A percentile compares a stretch with the other conserved stretches of the same genome.
Conservation (phyloP, 2,888 invertebrate species). For the Ctena decussata region DNA sequence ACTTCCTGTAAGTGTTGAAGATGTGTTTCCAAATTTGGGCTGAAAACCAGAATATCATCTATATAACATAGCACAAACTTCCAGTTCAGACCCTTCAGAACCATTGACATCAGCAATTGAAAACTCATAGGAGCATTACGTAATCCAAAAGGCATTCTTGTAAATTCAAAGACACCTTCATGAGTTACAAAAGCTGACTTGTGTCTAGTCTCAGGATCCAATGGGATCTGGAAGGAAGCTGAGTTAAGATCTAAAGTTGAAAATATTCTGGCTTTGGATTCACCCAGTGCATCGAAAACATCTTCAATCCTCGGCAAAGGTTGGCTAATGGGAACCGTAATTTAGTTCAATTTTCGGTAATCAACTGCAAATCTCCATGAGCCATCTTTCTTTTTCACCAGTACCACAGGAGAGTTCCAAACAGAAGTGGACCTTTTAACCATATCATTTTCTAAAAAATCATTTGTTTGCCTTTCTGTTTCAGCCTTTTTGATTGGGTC, state of each 20-base stretch:
- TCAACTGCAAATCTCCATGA: conserved; percentile 53
- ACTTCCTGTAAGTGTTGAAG: conserved; percentile 51
- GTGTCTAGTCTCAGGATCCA: conserved; percentile 50
- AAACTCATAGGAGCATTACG: conserved; percentile 54
- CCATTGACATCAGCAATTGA: conserved; percentile 53
- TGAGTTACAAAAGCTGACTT: conserved; percentile 59
- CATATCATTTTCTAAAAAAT: conserved; percentile 40
- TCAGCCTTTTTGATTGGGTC: conserved; percentile 44
- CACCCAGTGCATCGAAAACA: conserved; percentile 61
- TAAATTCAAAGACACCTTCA: conserved; percentile 52
- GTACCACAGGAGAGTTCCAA: conserved; percentile 56
- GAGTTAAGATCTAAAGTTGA: conserved; percentile 57
- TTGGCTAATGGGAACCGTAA: conserved; percentile 40
- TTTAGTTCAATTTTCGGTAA: conserved; percentile 40
- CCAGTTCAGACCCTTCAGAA: conserved; percentile 57
- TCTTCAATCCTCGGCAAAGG: conserved; percentile 58
- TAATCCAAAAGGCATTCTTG: conserved; percentile 58
- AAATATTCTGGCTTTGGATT: conserved; percentile 48
- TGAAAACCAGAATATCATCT: conserved; percentile 62
- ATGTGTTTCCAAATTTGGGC: conserved; percentile 48
- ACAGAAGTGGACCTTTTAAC: conserved; percentile 44
- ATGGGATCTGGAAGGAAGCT: conserved; percentile 52
- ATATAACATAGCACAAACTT: conserved; percentile 52
- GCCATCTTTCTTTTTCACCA: conserved; percentile 53
- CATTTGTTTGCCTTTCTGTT: conserved; percentile 41